A percentile compares a stretch with the other conserved stretches of the same genome.
These are phyloP conservation scores for Zeugodacus cucurbitae DNA, from an alignment of 1,140 invertebrate genomes.

Conservation along the genomic window DNA sequence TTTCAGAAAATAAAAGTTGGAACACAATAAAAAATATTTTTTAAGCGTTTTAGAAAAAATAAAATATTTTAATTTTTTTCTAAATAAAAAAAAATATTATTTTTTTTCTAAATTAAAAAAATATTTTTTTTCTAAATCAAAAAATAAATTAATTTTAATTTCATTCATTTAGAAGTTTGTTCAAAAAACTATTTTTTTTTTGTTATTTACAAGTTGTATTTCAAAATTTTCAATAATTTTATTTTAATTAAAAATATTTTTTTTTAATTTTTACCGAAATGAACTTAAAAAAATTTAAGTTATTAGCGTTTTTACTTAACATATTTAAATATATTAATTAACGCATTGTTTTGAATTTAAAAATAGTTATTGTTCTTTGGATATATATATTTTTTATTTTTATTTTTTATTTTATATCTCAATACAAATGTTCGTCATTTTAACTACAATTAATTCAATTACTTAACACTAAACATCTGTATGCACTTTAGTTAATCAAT, in stretches of 20 bases:
- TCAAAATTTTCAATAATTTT: not conserved
- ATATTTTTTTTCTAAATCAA: no score
- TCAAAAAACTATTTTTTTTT: not conserved
- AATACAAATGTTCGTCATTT: slow-evolving; percentile 30
- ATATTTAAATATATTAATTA: not conserved
- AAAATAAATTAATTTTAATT: no score
- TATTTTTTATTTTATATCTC: not conserved
- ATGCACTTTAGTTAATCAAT: slow-evolving; percentile 41
- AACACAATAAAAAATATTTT: no score
- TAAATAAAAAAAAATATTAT: not conserved
- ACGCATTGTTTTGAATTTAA: slow-evolving; percentile 11
- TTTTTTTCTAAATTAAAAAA: not conserved
- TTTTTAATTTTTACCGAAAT: not conserved
- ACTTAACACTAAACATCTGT: slow-evolving; percentile 29
- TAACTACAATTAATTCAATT: slow-evolving; percentile 42
- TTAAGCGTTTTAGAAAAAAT: no score
- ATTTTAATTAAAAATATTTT: not conserved
- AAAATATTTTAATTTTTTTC: no score
- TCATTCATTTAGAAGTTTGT: no score
- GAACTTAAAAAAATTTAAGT: not conserved
- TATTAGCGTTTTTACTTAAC: not conserved
- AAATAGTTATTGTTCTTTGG: slow-evolving; percentile 42
- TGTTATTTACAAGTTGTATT: not conserved
- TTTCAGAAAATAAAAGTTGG: no score
- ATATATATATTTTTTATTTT: not conserved